Evolutionary conservation across 2,888 invertebrate genomes (phyloP), one percentile per base, ranked within the genome.

Genomic region (Drosophila engyochracea): DNA sequence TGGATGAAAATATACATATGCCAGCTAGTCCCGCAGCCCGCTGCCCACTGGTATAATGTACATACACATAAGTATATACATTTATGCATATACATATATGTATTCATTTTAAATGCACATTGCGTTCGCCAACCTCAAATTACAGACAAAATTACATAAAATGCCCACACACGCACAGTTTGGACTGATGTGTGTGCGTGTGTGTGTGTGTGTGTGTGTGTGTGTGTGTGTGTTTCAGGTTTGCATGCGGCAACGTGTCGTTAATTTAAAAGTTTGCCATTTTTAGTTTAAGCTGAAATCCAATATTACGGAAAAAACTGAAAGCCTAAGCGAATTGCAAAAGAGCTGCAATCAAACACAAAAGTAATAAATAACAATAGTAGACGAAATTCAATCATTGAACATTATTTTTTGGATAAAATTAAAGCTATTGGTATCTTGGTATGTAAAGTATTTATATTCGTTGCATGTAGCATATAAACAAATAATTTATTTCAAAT

Each of bases 71-170:
- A 47, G 25, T 52, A 49, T 60, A 33, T 64, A 58, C 39, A 28
- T 30, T 16, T 16, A 39, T 16, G 22, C 31, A 30, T 16, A 58
- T 31, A 22, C 22, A 51, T 63, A 37, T 37, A 63, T 66, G 65
- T 74, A 76, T 78, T 63, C 77, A 81, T 85, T 90, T 81, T 64
- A 89, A 81, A 89, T 88, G 78, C 89, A 75, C 74, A 67, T 70
- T 73, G 89, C 81, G 90, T 85, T 73, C 67, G 70, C 65, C 89
- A 83, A 83, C 83, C 78, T 83, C 89, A 85, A 90, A 85, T 85
- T 85, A 85, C 89, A 76, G 82, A 79, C 74, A 70, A 86, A 76
- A 78, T 89, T 89, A 89, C 76, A 85, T 83, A 70, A 79, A 76
- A 89, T 75, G 58, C 60, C 65, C 59, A 49, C 69, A 74, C 72